Evolutionary conservation across 2,113 vertebrate species (phyloP), one percentile per base, ranked within the genome.

Genomic region (Narcine bancroftii): DNA sequence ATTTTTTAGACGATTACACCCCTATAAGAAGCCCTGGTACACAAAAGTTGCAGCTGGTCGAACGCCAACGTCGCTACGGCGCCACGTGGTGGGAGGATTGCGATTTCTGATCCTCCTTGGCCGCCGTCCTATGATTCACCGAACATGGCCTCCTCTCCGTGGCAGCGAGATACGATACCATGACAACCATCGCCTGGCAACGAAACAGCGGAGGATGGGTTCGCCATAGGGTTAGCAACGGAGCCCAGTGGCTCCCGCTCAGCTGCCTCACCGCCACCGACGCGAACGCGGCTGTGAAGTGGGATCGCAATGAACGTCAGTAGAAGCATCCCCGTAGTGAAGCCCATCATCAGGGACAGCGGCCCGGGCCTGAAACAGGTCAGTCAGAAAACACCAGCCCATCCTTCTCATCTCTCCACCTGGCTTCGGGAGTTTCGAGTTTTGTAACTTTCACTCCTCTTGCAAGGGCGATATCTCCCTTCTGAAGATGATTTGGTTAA

Each of bases 311-410:
- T 65, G 63, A 91, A 66, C 10, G 24, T 71, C 0, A 29, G 2
- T 15, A 91, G 47, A 39, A 91, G 65, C 89, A 47, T 91, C 36
- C 93, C 93, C 21, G 72, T 69, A 0, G 92, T 93, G 50, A 93
- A 89, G 92, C 87, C 93, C 24, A 92, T 47, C n/a, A 89, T 76
- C 39, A 92, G 79, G 33, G 81, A 93, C 79, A 77, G 87, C 63
- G 92, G 92, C 21, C 77, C 53, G 71, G 92, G 85, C 56, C 69
- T 93, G 47, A n/a, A 63, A 24, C 93, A 93, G 93, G 94, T 93
- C 72, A 0, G 81, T 4, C 73, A 19, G 53, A 50, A 15, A 33
- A 92, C 53, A 60, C 0, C 53, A 39, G 11, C 73, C 15, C 6
- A 36, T 17, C 39, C 73, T 15, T 7, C 2, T 24, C 1, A 24